Conservation (phyloP, 2,113 vertebrate species). For the Cricetomys ansorgei region DNA sequence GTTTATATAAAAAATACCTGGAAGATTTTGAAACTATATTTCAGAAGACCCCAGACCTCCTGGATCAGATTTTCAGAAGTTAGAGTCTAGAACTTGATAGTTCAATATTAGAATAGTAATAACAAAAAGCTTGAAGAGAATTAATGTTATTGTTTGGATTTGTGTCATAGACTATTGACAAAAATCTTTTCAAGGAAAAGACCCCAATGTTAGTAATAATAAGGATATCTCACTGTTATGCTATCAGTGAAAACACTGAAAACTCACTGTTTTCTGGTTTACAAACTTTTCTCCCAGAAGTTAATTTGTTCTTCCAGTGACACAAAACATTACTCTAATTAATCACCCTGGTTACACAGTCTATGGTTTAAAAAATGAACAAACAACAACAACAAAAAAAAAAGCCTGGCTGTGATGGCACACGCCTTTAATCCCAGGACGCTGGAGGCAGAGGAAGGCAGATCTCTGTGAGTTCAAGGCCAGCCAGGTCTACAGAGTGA, state of each 20-base stretch:
- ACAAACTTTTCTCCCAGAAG: neutral
- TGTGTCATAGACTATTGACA: neutral
- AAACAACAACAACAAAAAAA: neutral
- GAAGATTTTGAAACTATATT: constrained; percentile 20
- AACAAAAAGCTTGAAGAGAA: neutral
- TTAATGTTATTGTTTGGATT: neutral
- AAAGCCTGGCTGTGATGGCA: too few species aligned
- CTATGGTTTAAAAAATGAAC: neutral
- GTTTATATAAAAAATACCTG: neutral
- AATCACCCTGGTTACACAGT: neutral
- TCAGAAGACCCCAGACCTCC: neutral
- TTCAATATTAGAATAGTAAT: neutral
- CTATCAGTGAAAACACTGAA: too few species aligned
- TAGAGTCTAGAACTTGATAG: neutral
- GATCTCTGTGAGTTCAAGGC: too few species aligned
- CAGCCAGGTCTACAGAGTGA: too few species aligned
- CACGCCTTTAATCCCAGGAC: too few species aligned
- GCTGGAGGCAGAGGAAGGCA: too few species aligned
- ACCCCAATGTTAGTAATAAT: neutral
- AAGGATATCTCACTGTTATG: neutral
- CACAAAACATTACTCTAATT: neutral
- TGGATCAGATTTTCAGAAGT: neutral
- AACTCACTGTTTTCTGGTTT: neutral
- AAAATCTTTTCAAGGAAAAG: constrained; percentile 26
- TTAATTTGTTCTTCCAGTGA: constrained; percentile 29